Evolutionary conservation across 2,888 invertebrate genomes (phyloP).

Genomic region (Eupithecia insigniata): DNA sequence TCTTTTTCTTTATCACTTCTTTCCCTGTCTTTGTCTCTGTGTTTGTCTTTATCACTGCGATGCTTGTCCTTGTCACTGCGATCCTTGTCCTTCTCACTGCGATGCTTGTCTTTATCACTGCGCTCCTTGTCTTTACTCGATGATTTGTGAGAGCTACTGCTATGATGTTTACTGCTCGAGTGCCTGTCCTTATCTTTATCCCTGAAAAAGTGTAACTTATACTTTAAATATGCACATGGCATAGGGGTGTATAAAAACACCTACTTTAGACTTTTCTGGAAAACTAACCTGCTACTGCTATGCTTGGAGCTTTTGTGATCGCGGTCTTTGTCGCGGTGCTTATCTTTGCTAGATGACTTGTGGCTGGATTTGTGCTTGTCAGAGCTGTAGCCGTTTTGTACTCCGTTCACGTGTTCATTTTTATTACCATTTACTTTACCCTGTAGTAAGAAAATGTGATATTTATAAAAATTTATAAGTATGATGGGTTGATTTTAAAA

Average conservation of each 20-base stretch:
- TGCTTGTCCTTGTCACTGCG: slow-evolving; percentile 61
- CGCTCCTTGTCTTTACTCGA: slow-evolving; percentile 82
- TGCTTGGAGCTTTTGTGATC: slow-evolving; percentile 84
- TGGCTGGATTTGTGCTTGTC: slow-evolving; percentile 85
- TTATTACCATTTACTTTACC: slow-evolving; percentile 83
- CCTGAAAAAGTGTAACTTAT: slow-evolving; percentile 49
- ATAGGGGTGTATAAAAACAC: no score
- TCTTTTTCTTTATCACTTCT: slow-evolving; percentile 61
- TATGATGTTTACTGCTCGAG: slow-evolving; percentile 82
- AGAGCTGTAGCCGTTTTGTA: slow-evolving; percentile 89
- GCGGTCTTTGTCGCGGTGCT: slow-evolving; percentile 87
- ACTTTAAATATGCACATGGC: slow-evolving; percentile 16
- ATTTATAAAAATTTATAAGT: slow-evolving; percentile 4
- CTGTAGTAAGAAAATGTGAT: slow-evolving; percentile 51
- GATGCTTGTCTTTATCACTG: slow-evolving; percentile 64
- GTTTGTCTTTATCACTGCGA: slow-evolving; percentile 60
- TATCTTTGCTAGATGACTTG: slow-evolving; percentile 88
- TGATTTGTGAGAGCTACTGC: slow-evolving; percentile 83
- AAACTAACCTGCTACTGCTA: slow-evolving; percentile 78
- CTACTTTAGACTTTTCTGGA: slow-evolving; percentile 65
- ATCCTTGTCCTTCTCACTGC: slow-evolving; percentile 62
- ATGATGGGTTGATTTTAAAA: neutral
- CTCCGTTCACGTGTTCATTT: slow-evolving; percentile 89
- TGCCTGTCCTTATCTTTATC: slow-evolving; percentile 84
- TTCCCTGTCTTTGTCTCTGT: slow-evolving; percentile 59